A percentile compares a stretch with the other conserved stretches of the same genome.
phyloP scores from a whole-genome alignment of 2,888 invertebrate genomes.

The Pseudococcus jackbeardsleyi region DNA sequence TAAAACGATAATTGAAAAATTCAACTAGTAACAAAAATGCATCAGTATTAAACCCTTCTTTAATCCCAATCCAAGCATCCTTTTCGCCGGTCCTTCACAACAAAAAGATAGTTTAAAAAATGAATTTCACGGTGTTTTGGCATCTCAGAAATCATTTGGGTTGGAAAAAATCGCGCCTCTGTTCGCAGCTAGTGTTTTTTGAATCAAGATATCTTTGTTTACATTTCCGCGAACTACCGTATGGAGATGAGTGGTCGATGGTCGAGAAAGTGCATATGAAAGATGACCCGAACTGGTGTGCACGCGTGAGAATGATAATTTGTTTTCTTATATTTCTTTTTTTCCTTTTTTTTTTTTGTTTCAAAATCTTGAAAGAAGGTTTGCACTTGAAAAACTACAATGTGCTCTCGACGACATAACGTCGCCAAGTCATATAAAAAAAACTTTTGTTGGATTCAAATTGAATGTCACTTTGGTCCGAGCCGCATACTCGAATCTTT shows the following conservation, averaged over 20 bases:
- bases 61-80: background rate
- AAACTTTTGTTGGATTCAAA: constrained; percentile 48
- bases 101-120: background rate
- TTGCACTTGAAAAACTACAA: constrained; percentile 32
- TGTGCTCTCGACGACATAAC: constrained; percentile 24
- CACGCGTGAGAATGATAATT: constrained; percentile 45
- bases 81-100: background rate
- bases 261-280: background rate
- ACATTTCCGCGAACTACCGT: constrained; percentile 27
- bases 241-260: background rate
- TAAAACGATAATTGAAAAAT: background rate
- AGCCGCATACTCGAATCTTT: constrained; percentile 38
- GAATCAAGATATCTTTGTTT: constrained; percentile 24
- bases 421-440: constrained; percentile 44
- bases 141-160: background rate
- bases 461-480: constrained; percentile 26
- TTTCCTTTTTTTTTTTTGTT: background rate
- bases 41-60: background rate
- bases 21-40: background rate
- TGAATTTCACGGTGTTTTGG: background rate
- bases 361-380: constrained; percentile 19
- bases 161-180: background rate
- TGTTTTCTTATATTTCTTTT: constrained; percentile 25
- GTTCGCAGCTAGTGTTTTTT: background rate
- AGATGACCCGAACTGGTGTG: background rate